A percentile compares a stretch with the other conserved stretches of the same genome.
Evolutionary conservation across 2,888 invertebrate species (phyloP).

Genomic region (Andrena trimmerana): DNA sequence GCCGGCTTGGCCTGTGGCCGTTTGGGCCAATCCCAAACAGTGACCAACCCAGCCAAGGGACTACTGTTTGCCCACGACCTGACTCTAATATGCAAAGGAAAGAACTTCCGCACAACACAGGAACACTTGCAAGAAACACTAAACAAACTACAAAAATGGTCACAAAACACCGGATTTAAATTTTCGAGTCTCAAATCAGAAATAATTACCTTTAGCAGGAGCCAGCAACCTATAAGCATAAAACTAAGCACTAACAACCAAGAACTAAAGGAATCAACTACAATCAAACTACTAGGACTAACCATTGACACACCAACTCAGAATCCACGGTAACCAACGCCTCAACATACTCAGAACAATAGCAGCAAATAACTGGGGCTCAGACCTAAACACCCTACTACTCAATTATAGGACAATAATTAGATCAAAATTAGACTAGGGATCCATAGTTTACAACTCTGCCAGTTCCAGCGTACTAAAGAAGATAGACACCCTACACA

Average conservation of each 20-base stretch:
- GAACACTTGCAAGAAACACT: conserved; percentile 1
- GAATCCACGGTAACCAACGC: not conserved
- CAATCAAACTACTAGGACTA: conserved; percentile 3
- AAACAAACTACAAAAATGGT: conserved; percentile 7
- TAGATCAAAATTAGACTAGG: not conserved
- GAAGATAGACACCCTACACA: not conserved
- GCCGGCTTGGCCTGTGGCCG: no score
- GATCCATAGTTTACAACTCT: not conserved
- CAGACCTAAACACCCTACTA: not conserved
- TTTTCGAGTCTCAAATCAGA: conserved; percentile 16
- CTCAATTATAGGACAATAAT: not conserved
- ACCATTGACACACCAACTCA: not conserved
- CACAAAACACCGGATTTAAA: not conserved
- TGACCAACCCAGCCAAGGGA: not conserved
- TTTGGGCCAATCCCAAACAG: no score
- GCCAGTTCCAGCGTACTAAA: not conserved
- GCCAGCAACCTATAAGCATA: not conserved
- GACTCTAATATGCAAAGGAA: conserved; percentile 19
- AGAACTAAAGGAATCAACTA: not conserved
- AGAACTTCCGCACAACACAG: not conserved
- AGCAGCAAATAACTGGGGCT: not conserved
- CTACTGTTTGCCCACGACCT: conserved; percentile 14
- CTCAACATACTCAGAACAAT: conserved; percentile 1
- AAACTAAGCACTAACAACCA: not conserved
- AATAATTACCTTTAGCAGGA: not conserved